These are phyloP conservation scores for Tipula unca DNA, from an alignment of 2,888 invertebrate genomes.

Conservation along the genomic window DNA sequence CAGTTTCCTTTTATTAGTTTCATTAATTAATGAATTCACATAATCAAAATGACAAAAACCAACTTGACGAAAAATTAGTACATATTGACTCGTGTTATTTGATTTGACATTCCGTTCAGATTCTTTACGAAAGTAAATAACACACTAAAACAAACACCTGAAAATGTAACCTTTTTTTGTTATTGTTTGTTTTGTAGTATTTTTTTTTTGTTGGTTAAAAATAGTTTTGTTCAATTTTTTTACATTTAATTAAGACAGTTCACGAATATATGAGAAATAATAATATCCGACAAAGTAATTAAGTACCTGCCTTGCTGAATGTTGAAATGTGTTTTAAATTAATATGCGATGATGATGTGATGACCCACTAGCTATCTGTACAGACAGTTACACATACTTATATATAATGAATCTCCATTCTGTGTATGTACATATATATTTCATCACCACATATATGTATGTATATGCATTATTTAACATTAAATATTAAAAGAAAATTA, in stretches of 20 bases:
- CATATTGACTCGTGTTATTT: not conserved
- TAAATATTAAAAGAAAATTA: not conserved
- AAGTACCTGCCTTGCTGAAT: not conserved
- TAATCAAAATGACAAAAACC: not conserved
- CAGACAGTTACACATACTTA: not conserved
- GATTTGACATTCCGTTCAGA: not conserved
- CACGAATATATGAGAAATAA: not conserved
- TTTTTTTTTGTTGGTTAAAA: not conserved
- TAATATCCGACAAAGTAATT: not conserved
- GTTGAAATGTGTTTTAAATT: not conserved
- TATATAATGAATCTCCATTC: not conserved
- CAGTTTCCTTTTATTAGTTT: not conserved
- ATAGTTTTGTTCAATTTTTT: not conserved
- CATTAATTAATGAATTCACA: not conserved
- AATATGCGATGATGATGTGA: not conserved
- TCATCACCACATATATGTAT: not conserved
- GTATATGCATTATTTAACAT: not conserved
- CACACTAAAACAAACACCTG: not conserved
- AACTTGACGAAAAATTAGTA: not conserved
- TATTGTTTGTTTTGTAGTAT: not conserved
- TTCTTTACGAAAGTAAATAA: not conserved
- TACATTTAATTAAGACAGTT: not conserved
- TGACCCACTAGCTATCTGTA: not conserved
- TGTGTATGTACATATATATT: not conserved
- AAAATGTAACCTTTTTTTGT: not conserved